Percentiles rank a stretch among this genome's conserved stretches.
Evolutionary conservation across 1,140 invertebrate species (phyloP).

Genomic region (Pseudobourletiella spinata): DNA sequence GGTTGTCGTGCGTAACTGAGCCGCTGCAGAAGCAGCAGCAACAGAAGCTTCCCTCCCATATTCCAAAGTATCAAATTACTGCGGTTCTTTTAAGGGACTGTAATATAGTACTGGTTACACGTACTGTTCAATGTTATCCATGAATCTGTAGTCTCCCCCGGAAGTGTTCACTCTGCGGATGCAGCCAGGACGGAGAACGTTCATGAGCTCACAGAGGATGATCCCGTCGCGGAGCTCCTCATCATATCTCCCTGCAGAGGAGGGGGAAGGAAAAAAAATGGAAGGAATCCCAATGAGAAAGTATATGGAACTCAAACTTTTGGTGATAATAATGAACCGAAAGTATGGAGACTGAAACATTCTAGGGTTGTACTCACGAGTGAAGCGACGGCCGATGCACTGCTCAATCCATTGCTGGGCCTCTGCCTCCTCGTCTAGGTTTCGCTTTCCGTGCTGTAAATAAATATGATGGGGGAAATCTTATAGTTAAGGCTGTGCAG

Average conservation of each 20-base stretch:
- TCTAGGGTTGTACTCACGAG: background rate
- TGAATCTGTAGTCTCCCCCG: slow-evolving; percentile 85
- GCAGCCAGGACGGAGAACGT: slow-evolving; percentile 69
- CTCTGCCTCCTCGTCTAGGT: slow-evolving; percentile 76
- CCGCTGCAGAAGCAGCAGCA: too few relatives aligned
- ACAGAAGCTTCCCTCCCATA: too few relatives aligned
- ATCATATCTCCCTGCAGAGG: slow-evolving; percentile 51
- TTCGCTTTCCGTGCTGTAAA: slow-evolving; percentile 83
- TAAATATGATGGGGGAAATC: too few relatives aligned
- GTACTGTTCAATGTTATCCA: slow-evolving; percentile 86
- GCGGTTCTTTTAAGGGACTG: too few relatives aligned
- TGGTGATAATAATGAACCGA: background rate
- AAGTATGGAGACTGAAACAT: too few relatives aligned
- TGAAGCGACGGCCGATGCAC: slow-evolving; percentile 63
- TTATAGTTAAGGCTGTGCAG: too few relatives aligned
- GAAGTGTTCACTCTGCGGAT: slow-evolving; percentile 76
- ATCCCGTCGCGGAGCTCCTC: slow-evolving; percentile 73
- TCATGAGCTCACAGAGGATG: slow-evolving; percentile 73
- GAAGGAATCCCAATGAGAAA: background rate
- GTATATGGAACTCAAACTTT: too few relatives aligned
- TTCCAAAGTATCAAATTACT: too few relatives aligned
- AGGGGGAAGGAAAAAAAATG: background rate
- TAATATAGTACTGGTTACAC: too few relatives aligned
- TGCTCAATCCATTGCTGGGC: slow-evolving; percentile 84
- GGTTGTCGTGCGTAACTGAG: too few relatives aligned